phyloP scores from a whole-genome alignment of 2,113 vertebrate genomes.

The Narcine bancroftii region DNA sequence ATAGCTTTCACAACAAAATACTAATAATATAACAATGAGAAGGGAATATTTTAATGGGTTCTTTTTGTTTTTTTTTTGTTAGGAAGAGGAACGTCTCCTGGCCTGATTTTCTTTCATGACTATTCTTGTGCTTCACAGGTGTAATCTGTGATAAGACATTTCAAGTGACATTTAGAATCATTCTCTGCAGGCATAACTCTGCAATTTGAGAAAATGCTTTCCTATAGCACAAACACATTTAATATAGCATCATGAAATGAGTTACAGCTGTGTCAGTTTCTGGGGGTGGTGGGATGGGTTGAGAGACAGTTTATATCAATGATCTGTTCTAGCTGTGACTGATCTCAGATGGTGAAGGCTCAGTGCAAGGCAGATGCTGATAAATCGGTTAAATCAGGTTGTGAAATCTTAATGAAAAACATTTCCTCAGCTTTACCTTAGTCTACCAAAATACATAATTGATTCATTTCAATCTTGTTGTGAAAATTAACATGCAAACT shows the following conservation, averaged over 20 bases:
- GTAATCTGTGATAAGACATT: neutral
- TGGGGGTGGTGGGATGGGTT: neutral
- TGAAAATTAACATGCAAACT: neutral
- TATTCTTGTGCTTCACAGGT: constrained; percentile 5
- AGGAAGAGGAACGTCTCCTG: neutral
- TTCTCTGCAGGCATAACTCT: neutral
- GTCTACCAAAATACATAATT: neutral
- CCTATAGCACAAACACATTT: neutral
- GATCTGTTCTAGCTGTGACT: neutral
- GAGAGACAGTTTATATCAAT: neutral
- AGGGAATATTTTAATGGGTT: neutral
- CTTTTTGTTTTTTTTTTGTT: neutral
- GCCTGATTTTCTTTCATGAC: neutral
- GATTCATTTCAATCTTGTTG: neutral
- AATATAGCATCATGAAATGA: neutral
- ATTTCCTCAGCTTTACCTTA: neutral
- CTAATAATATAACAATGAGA: too few relatives aligned
- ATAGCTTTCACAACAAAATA: neutral
- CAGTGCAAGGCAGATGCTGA: neutral
- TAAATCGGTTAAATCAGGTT: neutral
- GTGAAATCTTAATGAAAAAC: constrained; percentile 1
- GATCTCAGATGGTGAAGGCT: neutral
- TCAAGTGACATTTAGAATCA: neutral
- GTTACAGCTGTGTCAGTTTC: neutral
- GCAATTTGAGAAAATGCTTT: neutral